These are phyloP conservation scores for Arvicanthis niloticus DNA, from an alignment of 2,113 vertebrate genomes.

Conservation along the genomic window DNA sequence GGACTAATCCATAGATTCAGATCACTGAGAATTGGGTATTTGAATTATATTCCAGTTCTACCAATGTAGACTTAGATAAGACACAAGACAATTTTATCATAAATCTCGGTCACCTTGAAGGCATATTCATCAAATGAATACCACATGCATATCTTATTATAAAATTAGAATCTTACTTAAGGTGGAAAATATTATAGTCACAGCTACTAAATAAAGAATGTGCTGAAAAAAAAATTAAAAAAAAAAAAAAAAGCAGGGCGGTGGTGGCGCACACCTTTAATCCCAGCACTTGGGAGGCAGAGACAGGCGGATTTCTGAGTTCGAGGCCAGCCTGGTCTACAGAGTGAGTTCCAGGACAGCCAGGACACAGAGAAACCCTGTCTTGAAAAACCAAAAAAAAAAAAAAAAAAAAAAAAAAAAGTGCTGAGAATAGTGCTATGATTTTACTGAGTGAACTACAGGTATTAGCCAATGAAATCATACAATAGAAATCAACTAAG, in stretches of 20 bases:
- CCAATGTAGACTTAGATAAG: background rate
- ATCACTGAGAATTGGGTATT: background rate
- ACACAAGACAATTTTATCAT: constrained; percentile 41
- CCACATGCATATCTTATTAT: background rate
- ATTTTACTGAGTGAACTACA: background rate
- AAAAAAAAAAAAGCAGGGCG: too few relatives aligned
- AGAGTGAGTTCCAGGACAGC: too few relatives aligned
- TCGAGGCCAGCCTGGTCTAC: too few relatives aligned
- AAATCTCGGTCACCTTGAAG: background rate
- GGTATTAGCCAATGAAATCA: background rate
- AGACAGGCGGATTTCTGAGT: too few relatives aligned
- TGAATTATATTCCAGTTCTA: constrained; percentile 10
- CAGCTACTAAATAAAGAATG: background rate
- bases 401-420: too few relatives aligned
- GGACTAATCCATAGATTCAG: background rate
- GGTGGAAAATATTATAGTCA: background rate
- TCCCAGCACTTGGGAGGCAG: too few relatives aligned
- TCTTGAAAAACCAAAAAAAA: too few relatives aligned
- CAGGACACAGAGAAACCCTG: too few relatives aligned
- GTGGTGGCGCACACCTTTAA: too few relatives aligned
- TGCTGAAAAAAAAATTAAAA: too few relatives aligned
- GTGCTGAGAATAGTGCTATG: background rate
- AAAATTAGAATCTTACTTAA: background rate
- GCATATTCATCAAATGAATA: background rate
- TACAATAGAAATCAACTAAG: background rate